phyloP scores from a whole-genome alignment of 1,140 invertebrate species.

The Nomia melanderi region DNA sequence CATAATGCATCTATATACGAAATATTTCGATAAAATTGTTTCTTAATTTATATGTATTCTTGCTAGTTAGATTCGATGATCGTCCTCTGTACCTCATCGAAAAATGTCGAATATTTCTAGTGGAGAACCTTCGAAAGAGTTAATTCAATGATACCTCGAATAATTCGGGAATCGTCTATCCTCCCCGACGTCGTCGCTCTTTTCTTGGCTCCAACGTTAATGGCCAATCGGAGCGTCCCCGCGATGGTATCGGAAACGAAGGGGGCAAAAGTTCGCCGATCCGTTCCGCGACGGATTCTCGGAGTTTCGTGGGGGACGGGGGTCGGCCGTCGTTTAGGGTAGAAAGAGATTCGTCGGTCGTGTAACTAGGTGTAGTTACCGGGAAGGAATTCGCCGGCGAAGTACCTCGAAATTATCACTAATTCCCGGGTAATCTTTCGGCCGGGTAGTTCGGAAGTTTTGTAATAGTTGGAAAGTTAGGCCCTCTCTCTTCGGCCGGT shows the following conservation, averaged over 20 bases:
- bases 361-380: slow-evolving; percentile 40
- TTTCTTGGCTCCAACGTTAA: slow-evolving; percentile 15
- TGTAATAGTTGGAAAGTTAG: slow-evolving; percentile 48
- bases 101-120: too few relatives aligned
- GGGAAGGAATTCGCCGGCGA: slow-evolving; percentile 28
- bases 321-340: too few relatives aligned
- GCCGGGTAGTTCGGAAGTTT: slow-evolving; percentile 39
- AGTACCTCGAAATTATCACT: slow-evolving; percentile 48
- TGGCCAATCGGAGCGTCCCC: background rate
- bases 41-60: too few relatives aligned
- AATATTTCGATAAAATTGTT: too few relatives aligned
- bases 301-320: background rate
- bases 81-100: too few relatives aligned
- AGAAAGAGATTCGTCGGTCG: slow-evolving; percentile 12
- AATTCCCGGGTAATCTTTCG: slow-evolving; percentile 50
- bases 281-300: slow-evolving; percentile 15
- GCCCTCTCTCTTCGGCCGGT: background rate
- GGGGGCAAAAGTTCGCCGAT: slow-evolving; percentile 34
- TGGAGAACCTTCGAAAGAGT: too few relatives aligned
- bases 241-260: slow-evolving; percentile 33
- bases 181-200: background rate
- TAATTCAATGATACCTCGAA: background rate
- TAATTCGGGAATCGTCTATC: background rate
- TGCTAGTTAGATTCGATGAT: too few relatives aligned
- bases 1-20: too few relatives aligned